These are phyloP conservation scores for Teleogryllus occipitalis DNA, from an alignment of 1,140 invertebrate species.

Conservation along the genomic window DNA sequence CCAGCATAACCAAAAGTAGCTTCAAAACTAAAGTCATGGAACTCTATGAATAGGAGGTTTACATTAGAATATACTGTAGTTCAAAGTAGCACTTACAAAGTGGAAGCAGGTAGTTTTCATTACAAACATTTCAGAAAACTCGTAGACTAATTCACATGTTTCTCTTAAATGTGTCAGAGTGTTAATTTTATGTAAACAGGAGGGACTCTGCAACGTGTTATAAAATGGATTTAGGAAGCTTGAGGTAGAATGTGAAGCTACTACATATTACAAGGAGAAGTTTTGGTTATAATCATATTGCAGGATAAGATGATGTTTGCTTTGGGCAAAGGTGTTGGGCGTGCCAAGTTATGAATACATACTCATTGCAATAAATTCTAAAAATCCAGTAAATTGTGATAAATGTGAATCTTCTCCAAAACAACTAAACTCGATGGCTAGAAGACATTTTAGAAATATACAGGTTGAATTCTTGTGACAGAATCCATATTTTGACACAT, in stretches of 20 bases:
- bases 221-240: background rate
- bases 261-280: background rate
- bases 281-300: background rate
- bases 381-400: background rate
- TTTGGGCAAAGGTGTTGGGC: background rate
- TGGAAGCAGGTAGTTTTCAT: background rate
- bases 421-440: too few relatives aligned
- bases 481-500: too few relatives aligned
- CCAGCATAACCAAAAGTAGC: background rate
- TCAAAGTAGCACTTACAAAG: background rate
- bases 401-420: background rate
- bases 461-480: too few relatives aligned
- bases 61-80: background rate
- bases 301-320: background rate
- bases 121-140: background rate
- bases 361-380: background rate
- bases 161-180: too few relatives aligned
- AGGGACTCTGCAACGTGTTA: background rate
- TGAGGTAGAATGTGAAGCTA: background rate
- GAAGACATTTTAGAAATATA: too few relatives aligned
- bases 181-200: too few relatives aligned
- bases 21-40: background rate
- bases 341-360: background rate
- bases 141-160: background rate
- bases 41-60: background rate